phyloP scores from a whole-genome alignment of 2,888 invertebrate genomes.

The Dicranocentrus wangi region DNA sequence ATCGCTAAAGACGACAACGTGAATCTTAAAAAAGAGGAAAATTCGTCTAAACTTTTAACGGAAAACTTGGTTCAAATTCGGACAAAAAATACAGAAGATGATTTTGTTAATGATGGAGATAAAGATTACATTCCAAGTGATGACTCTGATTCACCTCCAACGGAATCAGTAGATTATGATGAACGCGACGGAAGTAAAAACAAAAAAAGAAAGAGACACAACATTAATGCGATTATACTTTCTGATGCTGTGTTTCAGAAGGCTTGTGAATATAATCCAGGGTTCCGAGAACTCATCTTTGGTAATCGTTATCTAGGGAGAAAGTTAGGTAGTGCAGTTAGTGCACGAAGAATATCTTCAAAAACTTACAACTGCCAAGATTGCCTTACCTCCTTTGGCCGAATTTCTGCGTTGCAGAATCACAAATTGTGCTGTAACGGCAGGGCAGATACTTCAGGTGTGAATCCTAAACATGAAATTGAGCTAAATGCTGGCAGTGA shows the following conservation, averaged over 20 bases:
- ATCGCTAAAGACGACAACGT: no score
- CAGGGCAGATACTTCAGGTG: neutral
- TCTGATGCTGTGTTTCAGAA: conserved; percentile 32
- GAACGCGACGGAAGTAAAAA: neutral
- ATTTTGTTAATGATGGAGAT: no score
- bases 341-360: neutral
- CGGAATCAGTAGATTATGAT: no score
- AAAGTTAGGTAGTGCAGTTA: neutral
- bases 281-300: conserved; percentile 25
- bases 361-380: neutral
- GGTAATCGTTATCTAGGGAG: neutral
- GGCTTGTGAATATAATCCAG: conserved; percentile 27
- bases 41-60: no score
- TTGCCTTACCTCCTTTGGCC: neutral
- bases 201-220: neutral
- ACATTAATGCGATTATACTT: conserved; percentile 1
- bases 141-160: no score
- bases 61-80: no score
- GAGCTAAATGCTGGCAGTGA: neutral
- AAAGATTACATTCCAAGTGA: neutral
- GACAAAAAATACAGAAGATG: no score
- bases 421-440: neutral
- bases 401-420: neutral
- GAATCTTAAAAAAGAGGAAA: no score
- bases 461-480: neutral